These are phyloP conservation scores for Achlya flavicornis DNA, from an alignment of 2,888 invertebrate species.

Conservation along the genomic window DNA sequence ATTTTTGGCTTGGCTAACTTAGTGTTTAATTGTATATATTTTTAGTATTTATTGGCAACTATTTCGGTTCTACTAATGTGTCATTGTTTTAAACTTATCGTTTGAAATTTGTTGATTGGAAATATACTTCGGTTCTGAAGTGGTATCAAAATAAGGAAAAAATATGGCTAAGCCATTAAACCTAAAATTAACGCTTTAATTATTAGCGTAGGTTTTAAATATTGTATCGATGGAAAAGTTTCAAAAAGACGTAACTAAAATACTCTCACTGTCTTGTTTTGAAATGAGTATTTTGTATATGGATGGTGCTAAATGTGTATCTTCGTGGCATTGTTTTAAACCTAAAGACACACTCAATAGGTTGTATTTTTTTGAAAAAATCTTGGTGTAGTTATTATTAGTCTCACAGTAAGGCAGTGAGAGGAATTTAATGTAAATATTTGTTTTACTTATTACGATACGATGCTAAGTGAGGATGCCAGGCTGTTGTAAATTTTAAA, in stretches of 20 bases:
- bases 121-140: conserved; percentile 30
- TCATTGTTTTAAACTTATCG: conserved; percentile 43
- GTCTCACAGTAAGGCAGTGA: conserved; percentile 60
- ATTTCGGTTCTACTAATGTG: conserved; percentile 58
- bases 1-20: conserved; percentile 81
- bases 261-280: conserved; percentile 69
- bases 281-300: conserved; percentile 33
- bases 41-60: conserved; percentile 76
- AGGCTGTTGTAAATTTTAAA: conserved; percentile 67
- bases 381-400: conserved; percentile 28
- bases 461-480: conserved; percentile 59
- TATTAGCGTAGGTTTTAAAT: conserved; percentile 65
- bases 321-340: conserved; percentile 22
- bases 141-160: conserved; percentile 24
- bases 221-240: conserved; percentile 79
- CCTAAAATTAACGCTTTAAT: conserved; percentile 71
- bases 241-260: conserved; percentile 45
- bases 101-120: conserved; percentile 28
- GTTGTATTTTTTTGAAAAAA: conserved; percentile 50
- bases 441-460: conserved; percentile 55
- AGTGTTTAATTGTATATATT: conserved; percentile 74
- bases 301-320: conserved; percentile 64
- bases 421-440: conserved; percentile 66
- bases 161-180: conserved; percentile 68
- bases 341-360: conserved; percentile 46